These are phyloP conservation scores for Dipodomys ordii DNA, from an alignment of 2,113 vertebrate species.

Conservation along the genomic window DNA sequence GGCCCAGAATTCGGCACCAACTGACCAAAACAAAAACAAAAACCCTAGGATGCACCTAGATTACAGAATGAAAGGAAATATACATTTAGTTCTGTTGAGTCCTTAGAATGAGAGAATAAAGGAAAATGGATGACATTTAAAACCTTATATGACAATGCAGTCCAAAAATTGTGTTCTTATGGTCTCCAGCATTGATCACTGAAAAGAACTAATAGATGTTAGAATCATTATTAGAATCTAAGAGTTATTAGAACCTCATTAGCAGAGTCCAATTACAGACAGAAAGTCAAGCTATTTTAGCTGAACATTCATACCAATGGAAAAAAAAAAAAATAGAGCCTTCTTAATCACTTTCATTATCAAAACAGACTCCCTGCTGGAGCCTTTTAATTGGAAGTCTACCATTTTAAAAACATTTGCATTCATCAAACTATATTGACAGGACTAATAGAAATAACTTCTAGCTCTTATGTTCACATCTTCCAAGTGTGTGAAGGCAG, in stretches of 20 bases:
- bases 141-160: background rate
- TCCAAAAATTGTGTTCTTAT: slow-evolving; percentile 40
- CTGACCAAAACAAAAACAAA: too few relatives aligned
- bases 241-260: slow-evolving; percentile 81
- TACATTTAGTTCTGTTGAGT: slow-evolving; percentile 2
- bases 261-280: slow-evolving; percentile 81
- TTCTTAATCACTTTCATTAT: slow-evolving; percentile 84
- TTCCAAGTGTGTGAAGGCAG: slow-evolving; percentile 50
- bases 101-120: slow-evolving; percentile 2
- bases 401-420: slow-evolving; percentile 81
- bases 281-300: slow-evolving; percentile 80
- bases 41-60: background rate
- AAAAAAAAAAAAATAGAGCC: slow-evolving; percentile 66
- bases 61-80: slow-evolving; percentile 39
- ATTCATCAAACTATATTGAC: slow-evolving; percentile 71
- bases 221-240: slow-evolving; percentile 78
- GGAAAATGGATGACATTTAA: background rate
- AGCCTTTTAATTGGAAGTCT: slow-evolving; percentile 81
- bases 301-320: slow-evolving; percentile 73
- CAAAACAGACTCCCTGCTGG: slow-evolving; percentile 83
- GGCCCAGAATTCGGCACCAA: too few relatives aligned
- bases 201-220: slow-evolving; percentile 72
- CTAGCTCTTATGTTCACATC: slow-evolving; percentile 19
- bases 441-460: slow-evolving; percentile 60
- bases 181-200: slow-evolving; percentile 66